Conservation (phyloP, 2,888 invertebrate species). For the Phalera bucephala region DNA sequence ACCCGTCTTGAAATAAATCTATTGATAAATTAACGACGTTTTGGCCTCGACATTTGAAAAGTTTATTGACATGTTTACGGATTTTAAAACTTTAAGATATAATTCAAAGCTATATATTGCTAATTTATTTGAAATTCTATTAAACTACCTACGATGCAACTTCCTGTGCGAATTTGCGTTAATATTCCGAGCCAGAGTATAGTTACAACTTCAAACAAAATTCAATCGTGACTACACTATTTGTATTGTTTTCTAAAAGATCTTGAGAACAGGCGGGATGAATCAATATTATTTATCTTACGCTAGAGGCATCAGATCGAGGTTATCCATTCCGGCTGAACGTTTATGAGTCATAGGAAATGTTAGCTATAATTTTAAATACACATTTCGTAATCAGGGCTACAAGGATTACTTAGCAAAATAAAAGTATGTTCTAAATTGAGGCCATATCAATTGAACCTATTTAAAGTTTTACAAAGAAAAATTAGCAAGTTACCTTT, state of each 20-base stretch:
- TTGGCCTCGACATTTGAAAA: constrained; percentile 38
- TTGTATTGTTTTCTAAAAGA: background rate
- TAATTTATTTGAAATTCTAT: no score
- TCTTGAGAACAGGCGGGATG: background rate
- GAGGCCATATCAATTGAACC: constrained; percentile 11
- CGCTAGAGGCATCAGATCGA: background rate
- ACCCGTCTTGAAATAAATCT: background rate
- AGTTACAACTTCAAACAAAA: no score
- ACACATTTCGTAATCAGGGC: constrained; percentile 3
- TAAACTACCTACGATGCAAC: no score
- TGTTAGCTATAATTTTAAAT: background rate
- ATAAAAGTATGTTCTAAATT: constrained; percentile 3
- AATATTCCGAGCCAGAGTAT: no score
- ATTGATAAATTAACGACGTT: constrained; percentile 3
- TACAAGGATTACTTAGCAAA: background rate
- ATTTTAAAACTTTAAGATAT: constrained; percentile 24
- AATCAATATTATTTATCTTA: background rate
- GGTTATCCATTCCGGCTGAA: constrained; percentile 2
- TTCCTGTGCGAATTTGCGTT: no score
- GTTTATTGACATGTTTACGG: constrained; percentile 36
- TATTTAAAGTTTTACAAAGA: constrained; percentile 10
- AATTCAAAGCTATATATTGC: no score
- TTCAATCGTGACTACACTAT: background rate
- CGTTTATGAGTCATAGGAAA: background rate
- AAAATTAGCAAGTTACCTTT: constrained; percentile 1